Percentiles rank a stretch among this genome's conserved stretches.
These are phyloP conservation scores for Dastarcus helophoroides DNA, from an alignment of 2,888 invertebrate genomes.

Conservation along the genomic window DNA sequence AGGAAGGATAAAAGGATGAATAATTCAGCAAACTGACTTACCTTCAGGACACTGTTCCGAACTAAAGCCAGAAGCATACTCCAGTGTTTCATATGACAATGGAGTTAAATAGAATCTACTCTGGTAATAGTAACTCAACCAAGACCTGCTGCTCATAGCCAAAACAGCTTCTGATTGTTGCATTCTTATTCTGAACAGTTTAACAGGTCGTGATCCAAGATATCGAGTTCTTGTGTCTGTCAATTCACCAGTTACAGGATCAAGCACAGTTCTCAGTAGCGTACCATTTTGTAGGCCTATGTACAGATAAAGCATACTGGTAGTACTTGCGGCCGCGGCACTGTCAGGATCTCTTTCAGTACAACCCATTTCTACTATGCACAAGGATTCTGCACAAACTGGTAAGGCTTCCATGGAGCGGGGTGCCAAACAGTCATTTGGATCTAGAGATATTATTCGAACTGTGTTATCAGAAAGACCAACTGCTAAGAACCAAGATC, in stretches of 20 bases:
- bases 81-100: constrained; percentile 89
- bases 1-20: too few species aligned
- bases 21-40: too few species aligned
- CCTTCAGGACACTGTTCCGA: constrained; percentile 97
- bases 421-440: constrained; percentile 89
- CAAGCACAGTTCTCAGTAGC: constrained; percentile 82
- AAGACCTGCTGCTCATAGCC: constrained; percentile 95
- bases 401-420: constrained; percentile 95
- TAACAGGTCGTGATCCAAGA: constrained; percentile 81
- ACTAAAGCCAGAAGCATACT: constrained; percentile 94
- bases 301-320: constrained; percentile 76
- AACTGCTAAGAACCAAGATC: constrained; percentile 92
- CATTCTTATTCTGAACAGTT: constrained; percentile 90
- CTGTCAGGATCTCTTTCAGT: constrained; percentile 49
- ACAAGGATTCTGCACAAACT: constrained; percentile 90
- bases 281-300: constrained; percentile 97
- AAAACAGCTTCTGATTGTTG: constrained; percentile 94
- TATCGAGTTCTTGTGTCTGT: constrained; percentile 96
- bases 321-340: constrained; percentile 53
- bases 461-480: constrained; percentile 95
- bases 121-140: constrained; percentile 98
- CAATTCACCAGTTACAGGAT: constrained; percentile 91
- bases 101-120: constrained; percentile 93
- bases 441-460: constrained; percentile 93
- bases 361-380: constrained; percentile 87